A percentile compares a stretch with the other conserved stretches of the same genome.
Conservation (phyloP, 2,113 vertebrate genomes). For the Hyperoodon ampullatus region DNA sequence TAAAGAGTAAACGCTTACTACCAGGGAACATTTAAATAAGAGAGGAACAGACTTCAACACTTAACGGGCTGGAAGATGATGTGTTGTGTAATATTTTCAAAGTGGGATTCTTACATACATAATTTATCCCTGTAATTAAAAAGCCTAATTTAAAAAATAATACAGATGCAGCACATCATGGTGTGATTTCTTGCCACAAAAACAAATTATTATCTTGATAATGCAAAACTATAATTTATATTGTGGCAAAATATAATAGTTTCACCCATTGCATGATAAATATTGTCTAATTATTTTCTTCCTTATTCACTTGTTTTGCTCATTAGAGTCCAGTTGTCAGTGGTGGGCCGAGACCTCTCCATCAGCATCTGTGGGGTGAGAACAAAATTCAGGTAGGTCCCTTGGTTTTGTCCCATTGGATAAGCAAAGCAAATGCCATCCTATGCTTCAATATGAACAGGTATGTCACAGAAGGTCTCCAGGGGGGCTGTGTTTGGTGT, state of each 20-base stretch:
- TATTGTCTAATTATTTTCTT: slow-evolving; percentile 69
- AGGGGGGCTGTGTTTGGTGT: not conserved
- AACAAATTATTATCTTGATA: slow-evolving; percentile 78
- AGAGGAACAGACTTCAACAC: slow-evolving; percentile 37
- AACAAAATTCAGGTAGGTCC: not conserved
- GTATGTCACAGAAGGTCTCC: not conserved
- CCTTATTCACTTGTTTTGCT: slow-evolving; percentile 21
- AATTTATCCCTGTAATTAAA: slow-evolving; percentile 79
- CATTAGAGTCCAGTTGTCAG: not conserved
- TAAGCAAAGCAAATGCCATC: slow-evolving; percentile 20
- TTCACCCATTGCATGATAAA: slow-evolving; percentile 70
- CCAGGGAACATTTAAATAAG: not conserved
- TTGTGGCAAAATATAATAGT: slow-evolving; percentile 57
- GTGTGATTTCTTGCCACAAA: slow-evolving; percentile 77
- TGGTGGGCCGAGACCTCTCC: not conserved
- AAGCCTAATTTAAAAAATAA: slow-evolving; percentile 80
- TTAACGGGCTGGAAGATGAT: slow-evolving; percentile 54
- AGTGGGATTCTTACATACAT: slow-evolving; percentile 75
- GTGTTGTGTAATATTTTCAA: slow-evolving; percentile 53
- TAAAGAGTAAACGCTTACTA: slow-evolving; percentile 52
- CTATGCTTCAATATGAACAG: not conserved
- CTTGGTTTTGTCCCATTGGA: not conserved
- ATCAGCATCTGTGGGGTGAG: not conserved
- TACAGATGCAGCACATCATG: slow-evolving; percentile 76
- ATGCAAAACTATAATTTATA: slow-evolving; percentile 74